Evolutionary conservation across 2,888 invertebrate genomes (phyloP).

Genomic region (Caenorhabditis macrosperma): DNA sequence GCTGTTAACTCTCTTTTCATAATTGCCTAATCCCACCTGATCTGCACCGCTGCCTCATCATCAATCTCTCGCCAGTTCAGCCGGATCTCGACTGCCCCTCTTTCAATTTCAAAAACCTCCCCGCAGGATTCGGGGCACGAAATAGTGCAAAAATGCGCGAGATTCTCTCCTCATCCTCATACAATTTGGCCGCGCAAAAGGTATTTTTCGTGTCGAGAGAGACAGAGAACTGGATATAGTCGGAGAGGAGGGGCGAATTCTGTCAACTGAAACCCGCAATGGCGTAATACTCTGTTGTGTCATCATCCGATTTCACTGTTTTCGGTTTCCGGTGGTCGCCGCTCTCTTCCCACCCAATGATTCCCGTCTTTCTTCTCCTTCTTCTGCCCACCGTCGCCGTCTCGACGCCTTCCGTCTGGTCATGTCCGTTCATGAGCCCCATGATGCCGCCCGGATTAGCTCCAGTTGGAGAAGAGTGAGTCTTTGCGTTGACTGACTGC

Average conservation of each 20-base stretch:
- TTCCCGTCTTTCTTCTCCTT: background rate
- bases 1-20: too few relatives aligned
- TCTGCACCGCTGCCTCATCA: background rate
- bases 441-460: slow-evolving; percentile 48
- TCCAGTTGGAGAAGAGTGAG: slow-evolving; percentile 68
- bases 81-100: background rate
- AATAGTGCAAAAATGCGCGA: slow-evolving; percentile 23
- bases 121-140: background rate
- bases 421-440: slow-evolving; percentile 68
- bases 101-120: slow-evolving; percentile 8
- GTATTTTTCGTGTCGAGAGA: background rate
- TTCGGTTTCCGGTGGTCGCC: background rate
- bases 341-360: background rate
- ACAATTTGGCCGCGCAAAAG: background rate
- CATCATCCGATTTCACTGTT: slow-evolving; percentile 25
- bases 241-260: background rate
- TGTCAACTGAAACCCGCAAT: slow-evolving; percentile 22
- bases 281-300: slow-evolving; percentile 32
- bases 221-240: slow-evolving; percentile 12
- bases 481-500: too few relatives aligned
- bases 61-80: background rate
- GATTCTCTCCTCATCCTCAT: background rate
- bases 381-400: background rate
- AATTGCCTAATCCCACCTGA: too few relatives aligned
- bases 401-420: slow-evolving; percentile 68